Evolutionary conservation across 1,140 invertebrate genomes (phyloP).

Genomic region (Asbolus verrucosus): DNA sequence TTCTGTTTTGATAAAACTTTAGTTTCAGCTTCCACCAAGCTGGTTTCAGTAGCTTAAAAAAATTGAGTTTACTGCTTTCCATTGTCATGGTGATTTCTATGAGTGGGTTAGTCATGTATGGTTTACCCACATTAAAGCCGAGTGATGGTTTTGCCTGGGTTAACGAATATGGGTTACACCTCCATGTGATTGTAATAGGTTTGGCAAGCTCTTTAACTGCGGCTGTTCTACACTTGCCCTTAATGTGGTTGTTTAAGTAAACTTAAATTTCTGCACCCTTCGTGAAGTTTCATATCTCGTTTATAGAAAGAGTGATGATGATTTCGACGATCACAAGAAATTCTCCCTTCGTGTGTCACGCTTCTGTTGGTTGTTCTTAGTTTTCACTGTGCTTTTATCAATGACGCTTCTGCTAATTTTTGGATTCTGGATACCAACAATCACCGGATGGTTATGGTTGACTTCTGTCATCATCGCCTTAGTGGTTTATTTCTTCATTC

Average conservation of each 20-base stretch:
- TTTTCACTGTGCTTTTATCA: background rate
- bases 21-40: slow-evolving; percentile 1
- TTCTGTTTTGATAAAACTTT: no score
- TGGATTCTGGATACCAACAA: slow-evolving; percentile 55
- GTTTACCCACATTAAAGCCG: background rate
- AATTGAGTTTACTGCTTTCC: background rate
- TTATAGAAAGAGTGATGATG: no score
- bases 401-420: slow-evolving; percentile 51
- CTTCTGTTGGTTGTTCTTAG: background rate
- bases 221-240: background rate
- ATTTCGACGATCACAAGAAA: no score
- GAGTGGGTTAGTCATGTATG: background rate
- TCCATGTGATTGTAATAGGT: background rate
- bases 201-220: background rate
- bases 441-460: slow-evolving; percentile 53
- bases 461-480: slow-evolving; percentile 45
- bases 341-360: no score
- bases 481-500: slow-evolving; percentile 45
- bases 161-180: background rate
- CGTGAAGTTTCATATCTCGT: no score
- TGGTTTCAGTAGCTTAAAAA: background rate
- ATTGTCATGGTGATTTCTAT: background rate
- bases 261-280: no score
- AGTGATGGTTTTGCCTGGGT: slow-evolving; percentile 7
- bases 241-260: background rate